Conservation (phyloP, 2,797 vertebrate genomes). For the Telmatherina bonti region DNA sequence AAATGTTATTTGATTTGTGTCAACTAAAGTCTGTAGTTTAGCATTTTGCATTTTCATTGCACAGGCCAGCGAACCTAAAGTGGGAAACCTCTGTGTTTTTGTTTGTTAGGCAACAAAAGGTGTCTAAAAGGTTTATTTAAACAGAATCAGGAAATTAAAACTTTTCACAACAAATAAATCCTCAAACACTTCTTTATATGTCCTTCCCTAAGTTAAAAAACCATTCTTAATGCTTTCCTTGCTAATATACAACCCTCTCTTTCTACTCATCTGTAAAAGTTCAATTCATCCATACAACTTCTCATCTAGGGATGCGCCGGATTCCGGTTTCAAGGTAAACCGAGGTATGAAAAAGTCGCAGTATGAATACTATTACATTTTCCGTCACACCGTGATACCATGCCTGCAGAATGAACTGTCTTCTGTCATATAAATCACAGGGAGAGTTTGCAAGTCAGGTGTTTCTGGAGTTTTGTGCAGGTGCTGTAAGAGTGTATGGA, state of each 20-base stretch:
- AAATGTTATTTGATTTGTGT: background rate
- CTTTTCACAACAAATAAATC: background rate
- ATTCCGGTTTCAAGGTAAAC: too few species aligned
- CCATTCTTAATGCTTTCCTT: conserved; percentile 31
- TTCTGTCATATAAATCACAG: too few species aligned
- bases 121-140: background rate
- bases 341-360: too few species aligned
- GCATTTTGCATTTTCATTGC: background rate
- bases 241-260: conserved; percentile 45
- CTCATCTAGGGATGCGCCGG: too few species aligned
- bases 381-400: too few species aligned
- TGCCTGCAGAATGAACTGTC: too few species aligned
- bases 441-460: too few species aligned
- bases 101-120: background rate
- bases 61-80: background rate
- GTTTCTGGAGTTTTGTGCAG: too few species aligned
- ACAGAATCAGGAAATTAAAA: background rate
- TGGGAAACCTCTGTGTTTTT: background rate
- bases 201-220: background rate
- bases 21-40: background rate
- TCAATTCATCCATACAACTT: conserved; percentile 56
- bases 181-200: background rate
- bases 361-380: too few species aligned
- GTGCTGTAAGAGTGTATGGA: too few species aligned
- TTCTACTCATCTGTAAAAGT: conserved; percentile 35